Evolutionary conservation across 2,113 vertebrate species (phyloP), one percentile per base, ranked within the genome.

Genomic region (Himantopus leucocephalus): DNA sequence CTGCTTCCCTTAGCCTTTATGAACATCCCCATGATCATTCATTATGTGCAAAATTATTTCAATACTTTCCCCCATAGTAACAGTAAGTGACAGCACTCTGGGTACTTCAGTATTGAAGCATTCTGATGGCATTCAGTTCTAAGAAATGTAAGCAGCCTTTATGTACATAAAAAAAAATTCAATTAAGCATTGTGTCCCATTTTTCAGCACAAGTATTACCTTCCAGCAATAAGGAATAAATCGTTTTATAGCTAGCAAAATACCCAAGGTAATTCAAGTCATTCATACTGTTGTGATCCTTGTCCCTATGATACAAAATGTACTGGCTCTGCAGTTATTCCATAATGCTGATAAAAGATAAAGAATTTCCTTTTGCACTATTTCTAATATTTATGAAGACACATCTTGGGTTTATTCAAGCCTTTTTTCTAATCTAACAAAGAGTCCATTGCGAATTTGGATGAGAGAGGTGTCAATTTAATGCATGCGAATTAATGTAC

Each of bases 181-280:
- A 97, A 96, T 97, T 97, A 97, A 96, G 73, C 78, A 94, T 92
- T 88, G 78, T 89, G 92, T 95, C 67, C 92, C 92, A 96, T 97
- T 96, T 97, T 96, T 97, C 94, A 96, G 96, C 81, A 94, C 53
- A 82, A 97, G 93, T 96, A 96, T 96, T 97, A 96, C 94, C 96
- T 97, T 92, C 93, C 60, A 97, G 97, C 93, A 90, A 92, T 86
- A 94, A 94, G 52, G 72, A 96, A 96, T 96, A 95, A 95, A 97
- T 95, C 3, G 30, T 64, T 97, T 96, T 95, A 87, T 86, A 91
- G 79, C 68, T 96, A 52, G 22, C 83, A 95, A 94, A 96, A 97
- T 96, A 96, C 91, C 95, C 91, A 93, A 94, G 96, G 92, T 97
- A 96, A 96, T 97, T 97, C 93, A 94, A 96, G 72, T 97, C 92